These are phyloP conservation scores for Bombus ignitus DNA, from an alignment of 1,140 invertebrate species.

Conservation along the genomic window DNA sequence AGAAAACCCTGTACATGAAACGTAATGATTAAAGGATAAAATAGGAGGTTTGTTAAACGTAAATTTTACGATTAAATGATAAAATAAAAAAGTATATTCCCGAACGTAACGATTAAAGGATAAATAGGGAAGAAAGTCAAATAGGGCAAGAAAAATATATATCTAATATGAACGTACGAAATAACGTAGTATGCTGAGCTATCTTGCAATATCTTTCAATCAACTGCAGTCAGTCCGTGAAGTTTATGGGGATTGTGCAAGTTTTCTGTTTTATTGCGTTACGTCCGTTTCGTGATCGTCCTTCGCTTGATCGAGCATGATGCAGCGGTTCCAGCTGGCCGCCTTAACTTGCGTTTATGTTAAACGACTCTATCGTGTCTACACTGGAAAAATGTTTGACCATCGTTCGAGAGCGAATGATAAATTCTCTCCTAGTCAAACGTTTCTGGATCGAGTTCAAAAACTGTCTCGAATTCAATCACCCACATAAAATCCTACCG, in stretches of 20 bases:
- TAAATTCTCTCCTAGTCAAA: not conserved
- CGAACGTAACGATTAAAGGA: not conserved
- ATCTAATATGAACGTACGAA: not conserved
- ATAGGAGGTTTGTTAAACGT: not conserved
- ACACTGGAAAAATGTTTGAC: not conserved
- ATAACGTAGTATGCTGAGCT: not conserved
- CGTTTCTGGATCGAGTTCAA: not conserved
- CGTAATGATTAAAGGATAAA: not conserved
- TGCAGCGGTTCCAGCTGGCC: not conserved
- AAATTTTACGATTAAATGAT: not conserved
- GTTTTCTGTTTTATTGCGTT: constrained; percentile 1
- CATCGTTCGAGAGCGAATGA: not conserved
- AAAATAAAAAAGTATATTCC: not conserved
- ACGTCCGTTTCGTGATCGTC: not conserved
- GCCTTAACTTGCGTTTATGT: constrained; percentile 1
- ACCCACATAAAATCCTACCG: not conserved
- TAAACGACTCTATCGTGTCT: not conserved
- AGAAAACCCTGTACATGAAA: not conserved
- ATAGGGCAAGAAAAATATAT: too few species aligned
- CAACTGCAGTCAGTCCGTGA: not conserved
- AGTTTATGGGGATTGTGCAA: not conserved
- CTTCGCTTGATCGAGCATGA: constrained; percentile 15
- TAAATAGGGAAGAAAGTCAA: not conserved
- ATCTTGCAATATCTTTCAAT: constrained; percentile 9
- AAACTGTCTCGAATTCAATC: not conserved